Conservation (phyloP, 2,113 vertebrate genomes). For the Stomatorhinus ivindoensis region DNA sequence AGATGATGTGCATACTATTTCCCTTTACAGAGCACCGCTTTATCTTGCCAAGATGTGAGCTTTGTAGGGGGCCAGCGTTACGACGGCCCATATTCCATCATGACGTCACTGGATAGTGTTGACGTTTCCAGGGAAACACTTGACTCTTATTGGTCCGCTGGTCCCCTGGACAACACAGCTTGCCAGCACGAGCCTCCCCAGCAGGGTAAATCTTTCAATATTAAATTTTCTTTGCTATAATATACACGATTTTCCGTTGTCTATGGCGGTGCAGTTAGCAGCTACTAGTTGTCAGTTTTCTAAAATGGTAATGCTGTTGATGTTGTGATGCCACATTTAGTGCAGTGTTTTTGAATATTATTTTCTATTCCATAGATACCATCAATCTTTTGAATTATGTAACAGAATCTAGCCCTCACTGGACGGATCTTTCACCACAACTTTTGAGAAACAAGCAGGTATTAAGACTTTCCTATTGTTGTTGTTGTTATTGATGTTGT, state of each 20-base stretch:
- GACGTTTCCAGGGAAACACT: constrained; percentile 82
- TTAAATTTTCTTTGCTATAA: constrained; percentile 3
- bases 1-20: not conserved
- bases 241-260: constrained; percentile 20
- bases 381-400: constrained; percentile 17
- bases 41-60: constrained; percentile 65
- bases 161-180: constrained; percentile 56
- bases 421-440: constrained; percentile 72
- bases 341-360: not conserved
- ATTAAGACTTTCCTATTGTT: not conserved
- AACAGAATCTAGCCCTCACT: constrained; percentile 41
- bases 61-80: constrained; percentile 59
- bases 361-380: constrained; percentile 34
- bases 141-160: constrained; percentile 67
- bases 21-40: constrained; percentile 60
- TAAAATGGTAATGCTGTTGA: not conserved
- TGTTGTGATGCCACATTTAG: not conserved
- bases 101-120: constrained; percentile 62
- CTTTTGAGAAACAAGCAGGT: constrained; percentile 88
- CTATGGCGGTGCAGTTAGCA: no score
- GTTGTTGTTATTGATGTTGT: not conserved
- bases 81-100: constrained; percentile 55
- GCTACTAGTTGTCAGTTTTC: not conserved
- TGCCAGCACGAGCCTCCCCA: constrained; percentile 47
- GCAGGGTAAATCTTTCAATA: constrained; percentile 45